Percentiles rank a stretch among this genome's conserved stretches.
phyloP scores from a whole-genome alignment of 2,888 invertebrate genomes.

The Escarpia spicata region DNA sequence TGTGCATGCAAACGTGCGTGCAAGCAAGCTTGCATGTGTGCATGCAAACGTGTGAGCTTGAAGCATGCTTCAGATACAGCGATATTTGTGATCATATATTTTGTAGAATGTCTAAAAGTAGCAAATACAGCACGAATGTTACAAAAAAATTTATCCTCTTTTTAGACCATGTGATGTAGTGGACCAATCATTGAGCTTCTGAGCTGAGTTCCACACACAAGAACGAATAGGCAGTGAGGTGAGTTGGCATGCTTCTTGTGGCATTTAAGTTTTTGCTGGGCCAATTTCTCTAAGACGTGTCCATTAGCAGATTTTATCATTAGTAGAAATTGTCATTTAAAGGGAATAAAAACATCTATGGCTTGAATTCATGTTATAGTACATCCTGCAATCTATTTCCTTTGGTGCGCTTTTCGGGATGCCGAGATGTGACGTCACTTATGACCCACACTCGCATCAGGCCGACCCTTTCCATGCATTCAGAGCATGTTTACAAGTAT shows the following conservation, averaged over 20 bases:
- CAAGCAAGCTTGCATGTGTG: neutral
- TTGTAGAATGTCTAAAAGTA: neutral
- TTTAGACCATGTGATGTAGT: neutral
- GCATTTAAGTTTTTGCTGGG: neutral
- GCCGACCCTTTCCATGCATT: no score
- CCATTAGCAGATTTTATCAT: neutral
- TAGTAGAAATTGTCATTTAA: neutral
- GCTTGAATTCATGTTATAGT: no score
- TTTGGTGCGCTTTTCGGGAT: no score
- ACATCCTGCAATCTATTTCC: no score
- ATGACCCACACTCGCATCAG: no score
- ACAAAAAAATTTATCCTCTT: neutral
- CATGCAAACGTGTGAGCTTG: neutral
- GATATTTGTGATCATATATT: neutral
- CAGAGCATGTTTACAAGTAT: no score
- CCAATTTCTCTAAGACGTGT: neutral
- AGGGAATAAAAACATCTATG: no score
- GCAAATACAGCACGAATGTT: neutral
- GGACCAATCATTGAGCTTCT: neutral
- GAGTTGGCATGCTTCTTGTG: neutral
- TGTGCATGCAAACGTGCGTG: neutral
- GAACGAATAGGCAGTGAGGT: slow-evolving; percentile 3
- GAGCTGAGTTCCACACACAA: neutral
- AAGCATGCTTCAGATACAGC: neutral
- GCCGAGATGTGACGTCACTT: no score